phyloP scores from a whole-genome alignment of 2,888 invertebrate genomes.

The Arge pagana region DNA sequence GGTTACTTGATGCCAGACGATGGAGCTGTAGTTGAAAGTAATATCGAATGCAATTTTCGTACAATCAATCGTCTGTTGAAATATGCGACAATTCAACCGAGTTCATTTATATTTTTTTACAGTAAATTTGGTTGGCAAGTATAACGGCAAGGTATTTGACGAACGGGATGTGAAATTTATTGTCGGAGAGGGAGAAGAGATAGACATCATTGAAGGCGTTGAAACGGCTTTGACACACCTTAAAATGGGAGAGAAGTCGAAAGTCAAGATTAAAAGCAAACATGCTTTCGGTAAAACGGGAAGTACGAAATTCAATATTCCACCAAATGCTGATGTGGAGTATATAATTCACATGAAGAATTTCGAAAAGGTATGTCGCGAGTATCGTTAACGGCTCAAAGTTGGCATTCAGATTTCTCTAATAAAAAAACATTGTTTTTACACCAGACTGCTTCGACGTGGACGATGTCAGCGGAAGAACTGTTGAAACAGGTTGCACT shows the following conservation, averaged over 20 bases:
- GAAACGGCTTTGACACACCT: slow-evolving; percentile 84
- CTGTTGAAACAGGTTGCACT: slow-evolving; percentile 80
- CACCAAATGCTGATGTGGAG: slow-evolving; percentile 76
- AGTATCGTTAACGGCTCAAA: too few species aligned
- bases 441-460: slow-evolving; percentile 72
- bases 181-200: slow-evolving; percentile 83
- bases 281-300: slow-evolving; percentile 81
- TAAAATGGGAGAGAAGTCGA: slow-evolving; percentile 77
- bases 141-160: slow-evolving; percentile 74
- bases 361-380: slow-evolving; percentile 77
- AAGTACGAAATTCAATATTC: slow-evolving; percentile 72
- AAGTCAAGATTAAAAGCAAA: slow-evolving; percentile 73
- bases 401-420: neutral
- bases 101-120: slow-evolving; percentile 51
- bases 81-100: neutral
- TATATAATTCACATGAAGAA: slow-evolving; percentile 81
- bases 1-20: slow-evolving; percentile 78
- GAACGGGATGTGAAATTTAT: slow-evolving; percentile 80
- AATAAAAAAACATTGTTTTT: neutral
- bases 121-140: slow-evolving; percentile 76
- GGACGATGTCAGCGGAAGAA: slow-evolving; percentile 80
- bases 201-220: slow-evolving; percentile 77
- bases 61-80: neutral
- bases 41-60: slow-evolving; percentile 21
- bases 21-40: slow-evolving; percentile 82